phyloP scores from a whole-genome alignment of 2,797 vertebrate genomes.

The Labeo calbasu region DNA sequence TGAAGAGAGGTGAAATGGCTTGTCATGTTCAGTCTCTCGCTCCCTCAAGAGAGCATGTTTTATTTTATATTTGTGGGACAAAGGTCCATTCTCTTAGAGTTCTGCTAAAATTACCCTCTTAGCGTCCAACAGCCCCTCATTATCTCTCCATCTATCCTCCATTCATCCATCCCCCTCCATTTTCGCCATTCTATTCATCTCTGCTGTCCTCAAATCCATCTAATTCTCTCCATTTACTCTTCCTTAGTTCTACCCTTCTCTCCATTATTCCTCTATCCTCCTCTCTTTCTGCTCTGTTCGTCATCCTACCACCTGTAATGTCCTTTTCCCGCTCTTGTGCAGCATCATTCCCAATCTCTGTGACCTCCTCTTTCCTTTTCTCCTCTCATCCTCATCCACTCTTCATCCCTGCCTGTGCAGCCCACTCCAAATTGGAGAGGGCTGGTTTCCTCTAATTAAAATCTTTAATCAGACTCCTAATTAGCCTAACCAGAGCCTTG shows the following conservation, averaged over 20 bases:
- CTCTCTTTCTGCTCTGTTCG: constrained; percentile 57
- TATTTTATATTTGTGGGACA: constrained; percentile 41
- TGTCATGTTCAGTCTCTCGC: background rate
- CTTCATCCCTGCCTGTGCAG: constrained; percentile 47
- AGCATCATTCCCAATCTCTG: constrained; percentile 11
- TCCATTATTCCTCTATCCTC: constrained; percentile 46
- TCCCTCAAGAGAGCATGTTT: constrained; percentile 25
- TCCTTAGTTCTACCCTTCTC: constrained; percentile 41
- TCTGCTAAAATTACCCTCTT: constrained; percentile 48
- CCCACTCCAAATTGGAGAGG: constrained; percentile 74
- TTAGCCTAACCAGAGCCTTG: constrained; percentile 83
- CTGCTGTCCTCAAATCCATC: constrained; percentile 31
- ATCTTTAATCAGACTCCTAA: constrained; percentile 85
- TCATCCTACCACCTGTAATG: constrained; percentile 21
- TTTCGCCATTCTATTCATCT: constrained; percentile 26
- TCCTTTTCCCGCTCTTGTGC: constrained; percentile 14
- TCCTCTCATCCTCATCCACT: constrained; percentile 65
- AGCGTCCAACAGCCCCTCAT: constrained; percentile 40
- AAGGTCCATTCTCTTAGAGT: constrained; percentile 44
- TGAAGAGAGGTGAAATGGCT: constrained; percentile 19
- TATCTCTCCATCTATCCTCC: constrained; percentile 38
- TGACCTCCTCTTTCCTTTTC: constrained; percentile 34
- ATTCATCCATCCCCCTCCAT: constrained; percentile 38
- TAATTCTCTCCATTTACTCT: constrained; percentile 40
- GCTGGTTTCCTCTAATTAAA: constrained; percentile 83